phyloP scores from a whole-genome alignment of 2,113 vertebrate genomes.

The Centropus bengalensis region DNA sequence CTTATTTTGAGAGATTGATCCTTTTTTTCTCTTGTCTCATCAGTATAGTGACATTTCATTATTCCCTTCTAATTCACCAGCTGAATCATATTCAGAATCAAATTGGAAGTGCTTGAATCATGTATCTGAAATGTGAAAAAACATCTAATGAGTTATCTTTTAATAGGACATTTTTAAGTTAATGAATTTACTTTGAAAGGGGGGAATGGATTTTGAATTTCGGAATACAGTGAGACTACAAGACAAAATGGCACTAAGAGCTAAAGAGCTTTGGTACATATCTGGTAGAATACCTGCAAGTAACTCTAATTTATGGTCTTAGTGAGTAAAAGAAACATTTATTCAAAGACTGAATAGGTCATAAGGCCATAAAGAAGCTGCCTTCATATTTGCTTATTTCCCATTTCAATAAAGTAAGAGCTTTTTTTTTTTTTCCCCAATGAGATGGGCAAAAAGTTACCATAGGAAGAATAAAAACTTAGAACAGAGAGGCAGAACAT shows the following conservation, averaged over 20 bases:
- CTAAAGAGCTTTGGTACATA: not conserved
- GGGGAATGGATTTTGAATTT: not conserved
- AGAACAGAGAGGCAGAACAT: not conserved
- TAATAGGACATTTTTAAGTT: not conserved
- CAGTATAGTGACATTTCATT: not conserved
- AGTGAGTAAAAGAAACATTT: conserved; percentile 6
- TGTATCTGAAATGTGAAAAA: not conserved
- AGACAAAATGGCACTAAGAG: not conserved
- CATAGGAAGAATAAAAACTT: not conserved
- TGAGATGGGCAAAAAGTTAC: not conserved
- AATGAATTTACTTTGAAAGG: not conserved
- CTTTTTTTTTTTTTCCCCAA: not conserved
- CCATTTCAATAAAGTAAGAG: not conserved
- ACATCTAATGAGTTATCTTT: not conserved
- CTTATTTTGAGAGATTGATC: not conserved
- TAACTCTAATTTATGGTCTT: not conserved
- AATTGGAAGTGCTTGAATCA: not conserved
- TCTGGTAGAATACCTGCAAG: not conserved
- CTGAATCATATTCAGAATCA: conserved; percentile 5
- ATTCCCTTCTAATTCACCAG: not conserved
- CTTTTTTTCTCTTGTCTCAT: not conserved
- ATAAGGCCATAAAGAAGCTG: not conserved
- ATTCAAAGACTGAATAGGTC: not conserved
- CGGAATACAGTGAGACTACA: not conserved
- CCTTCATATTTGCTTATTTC: not conserved